These are phyloP conservation scores for Drosophila histrio DNA, from an alignment of 2,888 invertebrate species.

Conservation along the genomic window DNA sequence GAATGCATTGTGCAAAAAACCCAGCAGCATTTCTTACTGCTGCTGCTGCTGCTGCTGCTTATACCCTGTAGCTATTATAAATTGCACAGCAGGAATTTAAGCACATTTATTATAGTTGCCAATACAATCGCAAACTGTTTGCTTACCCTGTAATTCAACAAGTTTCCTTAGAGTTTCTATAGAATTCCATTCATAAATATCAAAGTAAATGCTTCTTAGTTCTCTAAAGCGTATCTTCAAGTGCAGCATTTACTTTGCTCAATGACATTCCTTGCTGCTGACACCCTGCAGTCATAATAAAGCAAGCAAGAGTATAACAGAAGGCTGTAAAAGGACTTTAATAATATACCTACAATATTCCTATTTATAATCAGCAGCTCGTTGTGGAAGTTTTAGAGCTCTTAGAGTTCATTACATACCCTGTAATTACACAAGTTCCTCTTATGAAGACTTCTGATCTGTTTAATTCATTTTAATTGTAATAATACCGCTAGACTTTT, in stretches of 20 bases:
- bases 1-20: slow-evolving; percentile 43
- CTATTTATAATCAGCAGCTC: neutral
- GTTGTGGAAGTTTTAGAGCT: too few relatives aligned
- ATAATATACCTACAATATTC: neutral
- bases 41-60: too few relatives aligned
- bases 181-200: too few relatives aligned
- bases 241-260: neutral
- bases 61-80: slow-evolving; percentile 20
- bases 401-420: neutral
- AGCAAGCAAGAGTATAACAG: neutral
- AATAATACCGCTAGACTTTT: too few relatives aligned
- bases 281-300: neutral
- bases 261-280: too few relatives aligned
- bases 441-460: too few relatives aligned
- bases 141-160: neutral
- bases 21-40: slow-evolving; percentile 25
- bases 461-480: too few relatives aligned
- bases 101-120: neutral
- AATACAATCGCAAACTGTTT: neutral
- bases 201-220: too few relatives aligned
- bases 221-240: neutral
- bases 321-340: neutral
- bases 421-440: neutral
- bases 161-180: neutral
- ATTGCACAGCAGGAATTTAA: neutral